phyloP scores from a whole-genome alignment of 2,797 vertebrate genomes.

The Taeniopygia guttata region DNA sequence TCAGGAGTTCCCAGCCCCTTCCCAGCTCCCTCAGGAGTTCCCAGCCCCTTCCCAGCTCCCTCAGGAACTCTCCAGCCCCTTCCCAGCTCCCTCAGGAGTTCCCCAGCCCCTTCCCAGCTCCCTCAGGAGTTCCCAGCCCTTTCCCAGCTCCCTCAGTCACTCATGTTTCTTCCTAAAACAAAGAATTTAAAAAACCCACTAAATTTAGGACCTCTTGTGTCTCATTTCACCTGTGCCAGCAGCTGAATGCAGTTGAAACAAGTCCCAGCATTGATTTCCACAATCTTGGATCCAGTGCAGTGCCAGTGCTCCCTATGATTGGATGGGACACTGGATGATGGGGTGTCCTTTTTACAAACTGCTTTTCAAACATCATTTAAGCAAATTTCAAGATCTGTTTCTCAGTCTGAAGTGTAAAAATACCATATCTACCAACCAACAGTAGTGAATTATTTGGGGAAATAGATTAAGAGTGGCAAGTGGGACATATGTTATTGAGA shows the following conservation, averaged over 20 bases:
- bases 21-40: neutral
- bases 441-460: neutral
- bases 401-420: neutral
- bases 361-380: neutral
- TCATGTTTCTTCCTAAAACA: neutral
- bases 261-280: neutral
- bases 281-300: neutral
- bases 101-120: neutral
- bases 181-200: neutral
- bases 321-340: neutral
- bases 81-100: neutral
- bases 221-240: fast-evolving
- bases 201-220: neutral
- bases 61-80: too few relatives aligned
- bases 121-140: too few relatives aligned
- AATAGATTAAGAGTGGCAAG: neutral
- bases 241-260: neutral
- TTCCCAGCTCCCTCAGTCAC: neutral
- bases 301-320: neutral
- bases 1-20: too few relatives aligned
- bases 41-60: too few relatives aligned
- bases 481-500: neutral
- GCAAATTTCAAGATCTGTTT: neutral
- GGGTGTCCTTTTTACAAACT: neutral
- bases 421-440: neutral